Conservation (phyloP, 2,113 vertebrate genomes). For the Dissostichus mawsoni region DNA sequence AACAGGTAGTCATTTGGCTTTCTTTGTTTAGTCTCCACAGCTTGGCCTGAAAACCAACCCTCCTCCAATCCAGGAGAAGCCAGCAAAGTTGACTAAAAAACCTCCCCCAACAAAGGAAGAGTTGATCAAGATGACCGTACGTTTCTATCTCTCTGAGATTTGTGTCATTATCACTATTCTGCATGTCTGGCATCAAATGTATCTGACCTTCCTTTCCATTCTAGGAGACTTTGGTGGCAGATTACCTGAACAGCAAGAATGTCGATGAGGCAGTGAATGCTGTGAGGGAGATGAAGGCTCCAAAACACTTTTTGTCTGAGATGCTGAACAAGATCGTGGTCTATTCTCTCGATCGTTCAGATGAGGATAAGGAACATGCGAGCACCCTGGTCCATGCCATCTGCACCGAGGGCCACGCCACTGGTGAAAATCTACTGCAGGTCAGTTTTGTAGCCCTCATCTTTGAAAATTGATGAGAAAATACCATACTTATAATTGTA, state of each 20-base stretch:
- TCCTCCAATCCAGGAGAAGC: constrained; percentile 98
- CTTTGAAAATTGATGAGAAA: neutral
- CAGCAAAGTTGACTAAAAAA: constrained; percentile 94
- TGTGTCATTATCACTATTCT: neutral
- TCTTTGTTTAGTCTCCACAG: constrained; percentile 86
- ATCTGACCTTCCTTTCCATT: neutral
- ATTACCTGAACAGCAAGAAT: constrained; percentile 93
- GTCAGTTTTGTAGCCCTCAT: constrained; percentile 68
- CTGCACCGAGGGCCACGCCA: constrained; percentile 91
- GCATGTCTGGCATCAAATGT: neutral
- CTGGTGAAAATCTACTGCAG: constrained; percentile 96
- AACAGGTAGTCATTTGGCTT: neutral
- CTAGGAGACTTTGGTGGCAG: constrained; percentile 92
- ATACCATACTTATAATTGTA: neutral
- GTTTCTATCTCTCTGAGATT: constrained; percentile 45
- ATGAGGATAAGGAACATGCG: constrained; percentile 94
- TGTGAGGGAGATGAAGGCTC: constrained; percentile 94
- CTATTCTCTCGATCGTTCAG: constrained; percentile 91
- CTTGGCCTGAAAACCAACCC: constrained; percentile 98
- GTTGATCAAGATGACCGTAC: constrained; percentile 94
- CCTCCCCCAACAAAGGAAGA: constrained; percentile 96
- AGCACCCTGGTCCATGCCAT: constrained; percentile 92
- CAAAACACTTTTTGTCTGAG: constrained; percentile 95
- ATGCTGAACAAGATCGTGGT: constrained; percentile 95
- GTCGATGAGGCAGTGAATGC: constrained; percentile 89